Percentiles rank a stretch among this genome's conserved stretches.
phyloP scores from a whole-genome alignment of 2,888 invertebrate species.

The Holacanthella duospinosa region DNA sequence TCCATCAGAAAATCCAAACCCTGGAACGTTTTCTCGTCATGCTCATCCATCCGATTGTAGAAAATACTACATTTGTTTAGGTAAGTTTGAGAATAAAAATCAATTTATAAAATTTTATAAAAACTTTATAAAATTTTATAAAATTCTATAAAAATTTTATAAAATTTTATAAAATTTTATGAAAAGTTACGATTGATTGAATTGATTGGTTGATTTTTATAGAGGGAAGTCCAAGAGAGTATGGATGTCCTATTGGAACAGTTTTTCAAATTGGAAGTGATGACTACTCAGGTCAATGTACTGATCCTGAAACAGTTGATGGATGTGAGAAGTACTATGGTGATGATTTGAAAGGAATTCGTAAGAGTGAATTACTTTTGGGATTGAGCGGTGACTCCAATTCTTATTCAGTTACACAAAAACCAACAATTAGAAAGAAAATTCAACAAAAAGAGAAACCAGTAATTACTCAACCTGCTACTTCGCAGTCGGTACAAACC shows the following conservation, averaged over 20 bases:
- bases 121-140: neutral
- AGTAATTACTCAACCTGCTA: neutral
- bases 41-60: slow-evolving; percentile 87
- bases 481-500: slow-evolving; percentile 12
- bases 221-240: slow-evolving; percentile 80
- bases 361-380: slow-evolving; percentile 81
- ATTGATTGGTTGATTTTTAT: neutral
- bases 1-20: slow-evolving; percentile 65
- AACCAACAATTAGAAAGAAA: slow-evolving; percentile 34
- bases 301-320: slow-evolving; percentile 89
- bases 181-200: neutral
- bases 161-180: neutral
- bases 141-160: slow-evolving; percentile 42
- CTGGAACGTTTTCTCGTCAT: slow-evolving; percentile 86
- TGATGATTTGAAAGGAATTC: slow-evolving; percentile 88
- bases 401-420: slow-evolving; percentile 24
- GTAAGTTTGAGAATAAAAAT: neutral
- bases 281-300: slow-evolving; percentile 84
- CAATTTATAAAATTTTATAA: neutral
- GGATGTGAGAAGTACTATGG: slow-evolving; percentile 97
- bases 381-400: slow-evolving; percentile 49
- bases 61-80: slow-evolving; percentile 78
- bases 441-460: slow-evolving; percentile 22
- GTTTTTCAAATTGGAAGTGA: slow-evolving; percentile 88
- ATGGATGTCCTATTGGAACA: slow-evolving; percentile 90